These are phyloP conservation scores for Escarpia spicata DNA, from an alignment of 2,888 invertebrate genomes.

Conservation along the genomic window DNA sequence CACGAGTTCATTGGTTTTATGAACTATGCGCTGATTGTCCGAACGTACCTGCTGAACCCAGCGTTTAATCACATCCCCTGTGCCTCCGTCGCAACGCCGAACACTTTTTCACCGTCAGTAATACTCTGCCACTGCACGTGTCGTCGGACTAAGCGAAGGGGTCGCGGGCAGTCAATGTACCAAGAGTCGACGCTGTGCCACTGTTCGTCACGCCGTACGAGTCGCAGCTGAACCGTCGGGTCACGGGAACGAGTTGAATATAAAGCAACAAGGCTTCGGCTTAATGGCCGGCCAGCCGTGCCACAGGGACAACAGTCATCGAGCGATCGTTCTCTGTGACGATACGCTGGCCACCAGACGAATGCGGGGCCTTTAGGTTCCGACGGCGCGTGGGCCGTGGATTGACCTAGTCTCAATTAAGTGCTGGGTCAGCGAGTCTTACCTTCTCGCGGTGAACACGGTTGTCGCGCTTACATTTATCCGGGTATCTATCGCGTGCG, in stretches of 20 bases:
- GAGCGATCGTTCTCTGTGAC: too few relatives aligned
- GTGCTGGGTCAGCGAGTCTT: constrained; percentile 18
- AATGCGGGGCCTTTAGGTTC: too few relatives aligned
- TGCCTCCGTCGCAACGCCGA: neutral
- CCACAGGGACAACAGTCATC: too few relatives aligned
- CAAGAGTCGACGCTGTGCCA: too few relatives aligned
- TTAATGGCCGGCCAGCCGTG: too few relatives aligned
- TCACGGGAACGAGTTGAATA: neutral
- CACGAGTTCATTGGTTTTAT: neutral
- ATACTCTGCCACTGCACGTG: neutral
- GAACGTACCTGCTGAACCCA: too few relatives aligned
- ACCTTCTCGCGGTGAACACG: constrained; percentile 24
- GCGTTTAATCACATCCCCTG: neutral
- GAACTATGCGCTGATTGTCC: too few relatives aligned
- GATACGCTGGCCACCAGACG: too few relatives aligned
- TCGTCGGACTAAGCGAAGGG: neutral
- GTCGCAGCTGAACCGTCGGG: neutral
- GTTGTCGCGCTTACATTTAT: too few relatives aligned
- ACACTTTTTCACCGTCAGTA: neutral
- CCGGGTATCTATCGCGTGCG: neutral
- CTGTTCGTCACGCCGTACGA: too few relatives aligned
- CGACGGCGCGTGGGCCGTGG: neutral
- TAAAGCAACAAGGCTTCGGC: neutral
- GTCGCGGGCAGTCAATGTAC: too few relatives aligned
- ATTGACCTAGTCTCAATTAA: neutral